phyloP scores from a whole-genome alignment of 2,888 invertebrate genomes.

The Metopia argyrocephala region DNA sequence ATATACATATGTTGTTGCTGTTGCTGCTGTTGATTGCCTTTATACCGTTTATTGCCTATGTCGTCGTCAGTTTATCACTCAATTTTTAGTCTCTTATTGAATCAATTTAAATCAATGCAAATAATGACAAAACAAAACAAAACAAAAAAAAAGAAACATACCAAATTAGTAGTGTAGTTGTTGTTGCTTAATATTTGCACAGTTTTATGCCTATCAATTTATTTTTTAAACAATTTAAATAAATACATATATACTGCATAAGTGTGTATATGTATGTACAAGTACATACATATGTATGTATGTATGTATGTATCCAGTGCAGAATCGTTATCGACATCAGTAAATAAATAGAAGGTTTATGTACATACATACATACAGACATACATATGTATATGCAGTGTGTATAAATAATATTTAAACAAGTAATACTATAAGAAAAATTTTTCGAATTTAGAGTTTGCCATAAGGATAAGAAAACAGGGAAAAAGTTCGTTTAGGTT shows the following conservation, averaged over 20 bases:
- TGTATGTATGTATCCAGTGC: background rate
- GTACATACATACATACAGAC: background rate
- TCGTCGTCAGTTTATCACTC: background rate
- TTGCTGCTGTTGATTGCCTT: slow-evolving; percentile 43
- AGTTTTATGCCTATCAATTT: slow-evolving; percentile 22
- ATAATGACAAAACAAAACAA: slow-evolving; percentile 24
- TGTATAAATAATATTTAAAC: background rate
- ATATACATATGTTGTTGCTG: slow-evolving; percentile 24
- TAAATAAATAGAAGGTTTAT: background rate
- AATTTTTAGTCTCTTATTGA: slow-evolving; percentile 49
- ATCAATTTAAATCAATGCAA: slow-evolving; percentile 64
- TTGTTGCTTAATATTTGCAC: slow-evolving; percentile 31
- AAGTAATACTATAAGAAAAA: background rate
- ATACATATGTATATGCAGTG: background rate
- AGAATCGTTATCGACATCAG: background rate
- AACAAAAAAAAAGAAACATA: background rate
- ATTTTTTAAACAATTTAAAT: too few relatives aligned
- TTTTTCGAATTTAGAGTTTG: too few relatives aligned
- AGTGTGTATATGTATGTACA: background rate
- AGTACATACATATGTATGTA: background rate
- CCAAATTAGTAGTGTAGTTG: too few relatives aligned
- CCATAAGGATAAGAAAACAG: too few relatives aligned
- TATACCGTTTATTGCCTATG: background rate
- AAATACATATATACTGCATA: too few relatives aligned
- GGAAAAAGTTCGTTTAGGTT: too few relatives aligned